These are phyloP conservation scores for Drosophila cardini DNA, from an alignment of 1,140 invertebrate species.

Conservation along the genomic window DNA sequence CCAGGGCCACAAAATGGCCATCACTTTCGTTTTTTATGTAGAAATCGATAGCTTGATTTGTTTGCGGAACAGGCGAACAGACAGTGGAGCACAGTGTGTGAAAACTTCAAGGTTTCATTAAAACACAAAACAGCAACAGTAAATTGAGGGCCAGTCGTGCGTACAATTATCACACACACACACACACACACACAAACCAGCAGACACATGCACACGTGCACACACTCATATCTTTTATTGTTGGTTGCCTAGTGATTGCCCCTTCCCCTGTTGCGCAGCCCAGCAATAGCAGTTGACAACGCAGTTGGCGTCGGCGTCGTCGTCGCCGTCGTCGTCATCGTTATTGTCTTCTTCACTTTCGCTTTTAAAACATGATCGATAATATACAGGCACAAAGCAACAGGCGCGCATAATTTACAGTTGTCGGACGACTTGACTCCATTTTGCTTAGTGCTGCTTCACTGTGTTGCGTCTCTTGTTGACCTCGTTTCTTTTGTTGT, in stretches of 20 bases:
- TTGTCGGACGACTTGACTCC: slow-evolving; percentile 15
- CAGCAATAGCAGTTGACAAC: slow-evolving; percentile 9
- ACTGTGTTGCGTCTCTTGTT: slow-evolving; percentile 32
- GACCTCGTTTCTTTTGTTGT: slow-evolving; percentile 59
- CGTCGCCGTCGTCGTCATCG: slow-evolving; percentile 5
- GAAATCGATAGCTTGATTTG: slow-evolving; percentile 80
- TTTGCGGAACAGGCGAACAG: slow-evolving; percentile 69
- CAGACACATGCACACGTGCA: neutral
- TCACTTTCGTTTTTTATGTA: slow-evolving; percentile 83
- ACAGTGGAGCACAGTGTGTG: slow-evolving; percentile 11
- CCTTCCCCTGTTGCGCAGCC: neutral
- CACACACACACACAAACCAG: neutral
- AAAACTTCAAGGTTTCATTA: slow-evolving; percentile 32
- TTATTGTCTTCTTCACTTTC: slow-evolving; percentile 59
- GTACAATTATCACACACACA: slow-evolving; percentile 43
- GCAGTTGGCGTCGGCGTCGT: slow-evolving; percentile 27
- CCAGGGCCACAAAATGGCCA: slow-evolving; percentile 30
- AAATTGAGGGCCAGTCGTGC: slow-evolving; percentile 48
- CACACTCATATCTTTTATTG: slow-evolving; percentile 2
- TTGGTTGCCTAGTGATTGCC: slow-evolving; percentile 7
- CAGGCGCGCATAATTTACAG: slow-evolving; percentile 60
- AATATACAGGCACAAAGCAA: slow-evolving; percentile 73
- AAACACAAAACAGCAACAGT: slow-evolving; percentile 14
- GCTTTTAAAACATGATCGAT: slow-evolving; percentile 78
- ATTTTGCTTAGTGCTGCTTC: neutral